Percentiles rank a stretch among this genome's conserved stretches.
These are phyloP conservation scores for Chitala chitala DNA, from an alignment of 2,113 vertebrate genomes.

Conservation along the genomic window DNA sequence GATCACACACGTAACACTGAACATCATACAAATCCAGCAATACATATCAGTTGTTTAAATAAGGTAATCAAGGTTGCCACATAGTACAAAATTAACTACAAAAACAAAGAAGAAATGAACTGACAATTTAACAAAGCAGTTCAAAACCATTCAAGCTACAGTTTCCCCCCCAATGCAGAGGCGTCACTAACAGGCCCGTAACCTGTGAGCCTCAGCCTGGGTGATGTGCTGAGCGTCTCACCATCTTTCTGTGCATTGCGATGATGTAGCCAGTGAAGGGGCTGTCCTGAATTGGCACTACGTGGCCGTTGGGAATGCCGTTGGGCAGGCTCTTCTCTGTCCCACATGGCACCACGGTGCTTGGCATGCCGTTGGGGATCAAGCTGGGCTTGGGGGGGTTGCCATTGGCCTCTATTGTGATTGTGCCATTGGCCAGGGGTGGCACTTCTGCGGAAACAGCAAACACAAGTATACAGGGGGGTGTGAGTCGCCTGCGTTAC, in stretches of 20 bases:
- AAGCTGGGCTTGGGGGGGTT: conserved; percentile 61
- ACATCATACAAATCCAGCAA: no score
- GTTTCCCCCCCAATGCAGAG: no score
- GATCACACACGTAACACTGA: no score
- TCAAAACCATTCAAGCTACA: no score
- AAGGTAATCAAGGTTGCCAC: no score
- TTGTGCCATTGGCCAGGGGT: conserved; percentile 64
- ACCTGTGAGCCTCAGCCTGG: not conserved
- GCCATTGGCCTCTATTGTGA: conserved; percentile 61
- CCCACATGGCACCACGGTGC: conserved; percentile 69
- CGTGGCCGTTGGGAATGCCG: conserved; percentile 76
- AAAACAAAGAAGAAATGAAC: not conserved
- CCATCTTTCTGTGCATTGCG: conserved; percentile 97
- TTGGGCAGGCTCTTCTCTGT: conserved; percentile 67
- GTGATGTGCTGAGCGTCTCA: conserved; percentile 45
- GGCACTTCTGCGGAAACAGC: conserved; percentile 49
- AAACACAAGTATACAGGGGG: not conserved
- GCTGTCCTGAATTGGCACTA: conserved; percentile 69
- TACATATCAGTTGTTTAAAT: no score
- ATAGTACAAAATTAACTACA: no score
- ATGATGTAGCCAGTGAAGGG: conserved; percentile 94
- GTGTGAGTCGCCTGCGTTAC: no score
- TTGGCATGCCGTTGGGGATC: conserved; percentile 82
- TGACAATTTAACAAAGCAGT: not conserved
- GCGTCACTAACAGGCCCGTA: not conserved